Conservation (phyloP, 2,797 vertebrate genomes). For the Propithecus perrieri region DNA sequence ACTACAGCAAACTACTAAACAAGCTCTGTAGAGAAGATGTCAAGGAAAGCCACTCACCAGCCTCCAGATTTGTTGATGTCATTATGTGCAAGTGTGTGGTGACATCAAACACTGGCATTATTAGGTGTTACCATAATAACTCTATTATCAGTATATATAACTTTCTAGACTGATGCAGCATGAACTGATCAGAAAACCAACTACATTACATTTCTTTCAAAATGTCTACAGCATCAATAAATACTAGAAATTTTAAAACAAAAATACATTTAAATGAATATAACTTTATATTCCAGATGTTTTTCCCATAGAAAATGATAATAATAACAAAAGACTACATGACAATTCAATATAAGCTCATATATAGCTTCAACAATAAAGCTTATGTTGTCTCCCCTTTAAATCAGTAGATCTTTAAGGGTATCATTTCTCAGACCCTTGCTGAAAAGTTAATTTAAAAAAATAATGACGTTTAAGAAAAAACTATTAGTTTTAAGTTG, state of each 20-base stretch:
- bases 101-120: neutral
- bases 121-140: neutral
- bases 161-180: neutral
- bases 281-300: constrained; percentile 1
- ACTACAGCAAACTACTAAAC: neutral
- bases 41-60: neutral
- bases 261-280: constrained; percentile 42
- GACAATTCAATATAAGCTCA: neutral
- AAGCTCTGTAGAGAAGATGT: neutral
- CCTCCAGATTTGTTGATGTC: neutral
- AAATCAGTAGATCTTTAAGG: neutral
- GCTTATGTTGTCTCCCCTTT: neutral
- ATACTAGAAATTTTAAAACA: constrained; percentile 50
- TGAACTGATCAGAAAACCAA: constrained; percentile 9
- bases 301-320: neutral
- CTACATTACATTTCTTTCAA: neutral
- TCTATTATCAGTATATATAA: neutral
- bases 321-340: neutral
- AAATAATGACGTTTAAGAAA: constrained; percentile 22
- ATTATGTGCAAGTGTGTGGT: neutral
- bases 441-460: constrained; percentile 10
- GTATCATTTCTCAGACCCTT: neutral
- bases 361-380: neutral
- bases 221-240: constrained; percentile 9
- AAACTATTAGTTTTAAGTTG: neutral